Conservation (phyloP, 2,888 invertebrate species). For the Acleris cristana region DNA sequence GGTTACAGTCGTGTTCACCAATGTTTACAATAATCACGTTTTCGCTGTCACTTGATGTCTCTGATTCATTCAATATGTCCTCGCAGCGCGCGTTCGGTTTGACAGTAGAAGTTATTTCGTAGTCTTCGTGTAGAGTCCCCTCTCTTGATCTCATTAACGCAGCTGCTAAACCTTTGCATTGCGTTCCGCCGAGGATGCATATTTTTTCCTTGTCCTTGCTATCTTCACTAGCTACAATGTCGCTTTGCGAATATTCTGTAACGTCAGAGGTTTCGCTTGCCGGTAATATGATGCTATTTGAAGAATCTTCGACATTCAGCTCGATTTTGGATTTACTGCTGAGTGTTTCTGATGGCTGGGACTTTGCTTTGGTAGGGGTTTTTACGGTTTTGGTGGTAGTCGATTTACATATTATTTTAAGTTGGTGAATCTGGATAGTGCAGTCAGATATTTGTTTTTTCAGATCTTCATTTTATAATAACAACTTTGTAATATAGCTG, state of each 20-base stretch:
- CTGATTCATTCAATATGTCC: neutral
- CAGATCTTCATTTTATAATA: neutral
- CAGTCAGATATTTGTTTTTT: neutral
- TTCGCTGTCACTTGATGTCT: no score
- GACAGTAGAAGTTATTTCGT: neutral
- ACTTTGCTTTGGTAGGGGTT: no score
- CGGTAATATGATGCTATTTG: neutral
- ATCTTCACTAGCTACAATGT: no score
- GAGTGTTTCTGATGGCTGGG: no score
- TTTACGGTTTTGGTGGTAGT: no score
- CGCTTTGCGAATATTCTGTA: no score
- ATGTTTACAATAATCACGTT: no score
- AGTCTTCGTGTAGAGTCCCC: neutral
- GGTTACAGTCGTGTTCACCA: no score
- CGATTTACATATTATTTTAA: neutral
- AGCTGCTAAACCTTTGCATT: neutral
- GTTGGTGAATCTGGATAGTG: neutral
- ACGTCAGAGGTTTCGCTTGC: neutral
- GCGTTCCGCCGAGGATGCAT: neutral
- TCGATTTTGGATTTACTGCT: no score
- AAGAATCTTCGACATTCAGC: no score
- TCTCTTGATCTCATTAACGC: neutral
- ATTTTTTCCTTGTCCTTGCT: neutral
- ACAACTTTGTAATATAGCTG: neutral
- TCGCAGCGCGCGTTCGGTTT: constrained; percentile 1